Evolutionary conservation across 2,888 invertebrate genomes (phyloP).

Genomic region (Melanargia galathea): DNA sequence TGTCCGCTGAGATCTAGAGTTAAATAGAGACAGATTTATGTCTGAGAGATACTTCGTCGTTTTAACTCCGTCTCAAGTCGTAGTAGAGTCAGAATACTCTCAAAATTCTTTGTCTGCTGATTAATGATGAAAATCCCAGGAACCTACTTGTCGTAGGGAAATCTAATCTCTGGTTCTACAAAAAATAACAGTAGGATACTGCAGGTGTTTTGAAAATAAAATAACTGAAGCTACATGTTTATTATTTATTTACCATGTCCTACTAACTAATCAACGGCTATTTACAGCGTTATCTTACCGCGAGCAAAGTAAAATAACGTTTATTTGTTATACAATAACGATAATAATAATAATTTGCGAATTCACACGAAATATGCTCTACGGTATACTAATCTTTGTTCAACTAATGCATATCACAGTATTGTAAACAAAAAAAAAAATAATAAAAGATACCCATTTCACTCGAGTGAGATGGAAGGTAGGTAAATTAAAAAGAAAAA

Average conservation of each 20-base stretch:
- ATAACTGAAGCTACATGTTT: slow-evolving; percentile 17
- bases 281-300: slow-evolving; percentile 60
- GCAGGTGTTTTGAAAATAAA: background rate
- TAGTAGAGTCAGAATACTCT: too few species aligned
- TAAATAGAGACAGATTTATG: too few species aligned
- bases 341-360: background rate
- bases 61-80: too few species aligned
- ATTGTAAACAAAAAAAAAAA: slow-evolving; percentile 22
- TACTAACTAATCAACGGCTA: slow-evolving; percentile 79
- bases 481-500: slow-evolving; percentile 14
- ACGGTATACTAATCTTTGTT: slow-evolving; percentile 20
- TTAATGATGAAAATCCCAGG: too few species aligned
- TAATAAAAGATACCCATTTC: too few species aligned
- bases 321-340: slow-evolving; percentile 26
- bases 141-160: too few species aligned
- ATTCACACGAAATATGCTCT: background rate
- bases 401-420: slow-evolving; percentile 38
- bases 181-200: too few species aligned
- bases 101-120: too few species aligned
- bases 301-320: slow-evolving; percentile 24
- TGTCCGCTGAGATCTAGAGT: too few species aligned
- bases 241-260: slow-evolving; percentile 63
- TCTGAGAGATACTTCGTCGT: too few species aligned
- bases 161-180: too few species aligned
- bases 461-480: slow-evolving; percentile 15